These are phyloP conservation scores for Cebidichthys violaceus DNA, from an alignment of 2,113 vertebrate genomes.

Conservation along the genomic window DNA sequence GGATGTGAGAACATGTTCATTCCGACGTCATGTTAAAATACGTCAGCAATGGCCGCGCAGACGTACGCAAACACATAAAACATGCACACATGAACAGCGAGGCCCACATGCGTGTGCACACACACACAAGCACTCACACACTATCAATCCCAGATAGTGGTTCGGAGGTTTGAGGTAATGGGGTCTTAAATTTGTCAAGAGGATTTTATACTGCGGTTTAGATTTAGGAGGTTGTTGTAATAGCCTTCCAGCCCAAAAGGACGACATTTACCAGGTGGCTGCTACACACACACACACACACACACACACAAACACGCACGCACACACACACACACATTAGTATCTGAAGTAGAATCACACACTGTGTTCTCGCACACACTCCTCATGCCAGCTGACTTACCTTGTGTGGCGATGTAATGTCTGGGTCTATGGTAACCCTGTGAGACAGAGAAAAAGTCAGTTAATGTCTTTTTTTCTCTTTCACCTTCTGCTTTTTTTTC, in stretches of 20 bases:
- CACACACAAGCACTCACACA: slow-evolving; percentile 37
- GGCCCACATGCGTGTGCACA: background rate
- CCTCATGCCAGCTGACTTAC: slow-evolving; percentile 64
- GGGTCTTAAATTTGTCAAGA: slow-evolving; percentile 75
- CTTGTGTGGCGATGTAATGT: slow-evolving; percentile 82
- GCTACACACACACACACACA: slow-evolving; percentile 25
- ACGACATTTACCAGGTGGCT: slow-evolving; percentile 60
- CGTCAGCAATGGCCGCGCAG: slow-evolving; percentile 4
- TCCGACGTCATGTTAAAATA: slow-evolving; percentile 26
- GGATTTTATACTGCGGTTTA: slow-evolving; percentile 64
- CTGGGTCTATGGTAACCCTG: slow-evolving; percentile 80
- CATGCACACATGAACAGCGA: background rate
- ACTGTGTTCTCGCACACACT: slow-evolving; percentile 37
- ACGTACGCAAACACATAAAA: background rate
- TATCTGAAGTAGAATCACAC: background rate
- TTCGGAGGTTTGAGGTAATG: slow-evolving; percentile 70
- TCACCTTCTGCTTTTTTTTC: background rate
- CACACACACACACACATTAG: background rate
- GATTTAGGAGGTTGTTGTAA: slow-evolving; percentile 75
- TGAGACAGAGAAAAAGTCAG: slow-evolving; percentile 48
- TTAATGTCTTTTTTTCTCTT: background rate
- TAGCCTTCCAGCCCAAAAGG: slow-evolving; percentile 54
- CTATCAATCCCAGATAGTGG: slow-evolving; percentile 65
- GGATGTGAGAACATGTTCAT: background rate
- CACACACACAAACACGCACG: slow-evolving; percentile 10